Conservation (phyloP, 2,113 vertebrate genomes). For the Scatophagus argus region DNA sequence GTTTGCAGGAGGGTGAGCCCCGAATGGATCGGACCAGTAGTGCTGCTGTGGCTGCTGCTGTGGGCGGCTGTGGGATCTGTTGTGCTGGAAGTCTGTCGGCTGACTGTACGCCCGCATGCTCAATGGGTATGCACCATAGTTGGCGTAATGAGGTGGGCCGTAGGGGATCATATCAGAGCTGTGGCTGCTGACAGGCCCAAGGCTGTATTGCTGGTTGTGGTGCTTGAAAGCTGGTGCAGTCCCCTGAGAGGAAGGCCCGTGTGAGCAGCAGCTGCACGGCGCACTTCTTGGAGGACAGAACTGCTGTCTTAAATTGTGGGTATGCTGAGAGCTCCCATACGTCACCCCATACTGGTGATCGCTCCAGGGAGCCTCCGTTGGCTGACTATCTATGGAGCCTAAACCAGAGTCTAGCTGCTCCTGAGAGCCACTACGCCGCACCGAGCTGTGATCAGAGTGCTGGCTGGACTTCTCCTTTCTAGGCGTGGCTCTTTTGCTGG, state of each 20-base stretch:
- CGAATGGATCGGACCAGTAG: constrained; percentile 88
- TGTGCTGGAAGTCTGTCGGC: constrained; percentile 60
- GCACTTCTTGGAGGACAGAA: constrained; percentile 55
- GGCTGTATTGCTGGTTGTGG: constrained; percentile 66
- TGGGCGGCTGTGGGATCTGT: constrained; percentile 20
- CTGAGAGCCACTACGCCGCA: constrained; percentile 72
- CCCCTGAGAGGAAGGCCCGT: constrained; percentile 9
- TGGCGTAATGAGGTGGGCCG: constrained; percentile 63
- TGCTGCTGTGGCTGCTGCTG: constrained; percentile 61
- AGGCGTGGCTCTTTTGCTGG: constrained; percentile 48
- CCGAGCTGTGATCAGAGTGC: constrained; percentile 68
- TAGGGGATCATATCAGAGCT: constrained; percentile 50
- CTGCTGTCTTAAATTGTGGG: constrained; percentile 7
- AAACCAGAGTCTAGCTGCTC: constrained; percentile 91
- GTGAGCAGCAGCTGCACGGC: constrained; percentile 77
- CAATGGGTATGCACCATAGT: constrained; percentile 62
- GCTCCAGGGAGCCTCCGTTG: constrained; percentile 79
- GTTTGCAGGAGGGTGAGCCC: not conserved
- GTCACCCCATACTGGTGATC: constrained; percentile 59
- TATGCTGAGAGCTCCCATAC: constrained; percentile 40
- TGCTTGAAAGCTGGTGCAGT: constrained; percentile 58
- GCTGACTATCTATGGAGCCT: constrained; percentile 90
- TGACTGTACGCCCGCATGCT: constrained; percentile 80
- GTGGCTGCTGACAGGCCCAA: constrained; percentile 29
- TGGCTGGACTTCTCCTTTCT: constrained; percentile 80